These are phyloP conservation scores for Myzus persicae DNA, from an alignment of 1,140 invertebrate genomes.

Conservation along the genomic window DNA sequence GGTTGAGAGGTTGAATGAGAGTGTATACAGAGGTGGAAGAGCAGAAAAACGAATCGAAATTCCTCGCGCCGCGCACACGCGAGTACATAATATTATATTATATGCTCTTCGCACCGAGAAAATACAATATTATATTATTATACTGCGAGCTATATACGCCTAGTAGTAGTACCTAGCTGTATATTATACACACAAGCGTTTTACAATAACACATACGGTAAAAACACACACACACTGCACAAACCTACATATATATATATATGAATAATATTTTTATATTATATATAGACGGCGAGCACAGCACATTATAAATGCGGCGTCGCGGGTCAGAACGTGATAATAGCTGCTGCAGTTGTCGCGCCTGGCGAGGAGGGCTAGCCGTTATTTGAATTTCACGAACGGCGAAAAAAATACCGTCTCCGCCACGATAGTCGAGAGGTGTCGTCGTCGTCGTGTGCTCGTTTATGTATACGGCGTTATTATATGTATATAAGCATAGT, in stretches of 20 bases:
- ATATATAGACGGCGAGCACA: not conserved
- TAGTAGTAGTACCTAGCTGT: not conserved
- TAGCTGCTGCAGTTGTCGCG: not conserved
- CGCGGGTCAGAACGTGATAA: slow-evolving; percentile 53
- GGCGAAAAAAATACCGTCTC: not conserved
- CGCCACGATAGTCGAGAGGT: not conserved
- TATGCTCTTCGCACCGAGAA: not conserved
- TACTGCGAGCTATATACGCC: not conserved
- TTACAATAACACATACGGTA: not conserved
- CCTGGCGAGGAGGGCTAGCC: not conserved
- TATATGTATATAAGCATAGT: not conserved
- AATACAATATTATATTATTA: slow-evolving; percentile 7
- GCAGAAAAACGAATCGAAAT: not conserved
- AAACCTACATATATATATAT: not conserved
- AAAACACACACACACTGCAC: not conserved
- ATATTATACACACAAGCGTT: not conserved
- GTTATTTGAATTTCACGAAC: slow-evolving; percentile 50
- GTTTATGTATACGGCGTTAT: not conserved
- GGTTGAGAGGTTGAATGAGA: not conserved
- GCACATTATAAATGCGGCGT: slow-evolving; percentile 5
- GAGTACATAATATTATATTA: not conserved
- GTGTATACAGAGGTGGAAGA: not conserved
- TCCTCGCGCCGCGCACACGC: not conserved
- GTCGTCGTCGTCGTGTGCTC: slow-evolving; percentile 51
- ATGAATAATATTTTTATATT: not conserved